Evolutionary conservation across 2,888 invertebrate genomes (phyloP).

Genomic region (Xestobium rufovillosum): DNA sequence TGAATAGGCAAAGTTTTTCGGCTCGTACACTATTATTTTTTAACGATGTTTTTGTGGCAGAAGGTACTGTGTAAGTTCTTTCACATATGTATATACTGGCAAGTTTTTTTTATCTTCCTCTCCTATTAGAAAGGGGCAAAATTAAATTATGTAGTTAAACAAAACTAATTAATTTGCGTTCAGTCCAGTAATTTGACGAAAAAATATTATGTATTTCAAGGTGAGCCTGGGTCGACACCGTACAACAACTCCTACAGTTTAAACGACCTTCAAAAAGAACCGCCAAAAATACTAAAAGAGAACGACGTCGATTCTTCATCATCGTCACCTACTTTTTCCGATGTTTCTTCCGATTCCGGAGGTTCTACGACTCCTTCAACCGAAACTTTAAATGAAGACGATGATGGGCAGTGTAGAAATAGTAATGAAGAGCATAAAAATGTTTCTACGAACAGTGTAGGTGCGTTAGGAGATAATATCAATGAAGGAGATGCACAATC

Average conservation of each 20-base stretch:
- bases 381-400: slow-evolving; percentile 17
- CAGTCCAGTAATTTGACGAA: no score
- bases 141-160: no score
- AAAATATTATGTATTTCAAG: no score
- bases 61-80: no score
- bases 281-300: slow-evolving; percentile 16
- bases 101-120: no score
- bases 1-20: no score
- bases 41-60: no score
- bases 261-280: slow-evolving; percentile 29
- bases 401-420: slow-evolving; percentile 4
- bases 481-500: no score
- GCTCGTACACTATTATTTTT: no score
- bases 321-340: slow-evolving; percentile 24
- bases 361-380: slow-evolving; percentile 12
- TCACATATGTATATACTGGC: no score
- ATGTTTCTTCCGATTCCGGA: slow-evolving; percentile 26
- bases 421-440: slow-evolving; percentile 11
- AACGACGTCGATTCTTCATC: slow-evolving; percentile 5
- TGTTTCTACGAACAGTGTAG: slow-evolving; percentile 9
- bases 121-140: no score
- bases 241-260: slow-evolving; percentile 41
- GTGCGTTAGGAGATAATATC: not conserved
- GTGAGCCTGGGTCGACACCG: slow-evolving; percentile 42
- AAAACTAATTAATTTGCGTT: no score